Conservation (phyloP, 2,888 invertebrate genomes). For the Phorcus lineatus region DNA sequence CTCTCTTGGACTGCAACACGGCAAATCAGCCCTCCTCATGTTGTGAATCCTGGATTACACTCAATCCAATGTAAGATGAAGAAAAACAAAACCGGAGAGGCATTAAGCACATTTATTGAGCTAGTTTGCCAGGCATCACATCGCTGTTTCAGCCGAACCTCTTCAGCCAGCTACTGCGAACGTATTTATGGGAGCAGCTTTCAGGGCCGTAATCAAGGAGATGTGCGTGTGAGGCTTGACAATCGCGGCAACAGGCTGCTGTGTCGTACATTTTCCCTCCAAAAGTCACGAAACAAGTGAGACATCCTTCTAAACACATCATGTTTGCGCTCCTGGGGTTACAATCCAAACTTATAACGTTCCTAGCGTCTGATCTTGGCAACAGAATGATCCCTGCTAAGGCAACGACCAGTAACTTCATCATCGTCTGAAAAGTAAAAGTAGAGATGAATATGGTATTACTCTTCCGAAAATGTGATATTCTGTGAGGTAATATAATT, state of each 20-base stretch:
- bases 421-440: not conserved
- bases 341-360: constrained; percentile 33
- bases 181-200: constrained; percentile 39
- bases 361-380: not conserved
- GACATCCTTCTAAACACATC: constrained; percentile 42
- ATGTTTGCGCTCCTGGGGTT: constrained; percentile 38
- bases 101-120: constrained; percentile 14
- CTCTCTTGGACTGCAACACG: no score
- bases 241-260: constrained; percentile 44
- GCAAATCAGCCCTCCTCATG: no score
- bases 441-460: no score
- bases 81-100: not conserved
- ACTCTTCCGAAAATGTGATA: no score
- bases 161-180: constrained; percentile 43
- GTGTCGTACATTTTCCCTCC: constrained; percentile 43
- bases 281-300: constrained; percentile 41
- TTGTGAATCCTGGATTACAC: no score
- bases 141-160: constrained; percentile 21
- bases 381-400: not conserved
- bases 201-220: constrained; percentile 45
- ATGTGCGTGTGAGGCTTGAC: constrained; percentile 33
- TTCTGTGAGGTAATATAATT: no score
- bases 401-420: not conserved
- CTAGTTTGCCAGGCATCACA: not conserved
- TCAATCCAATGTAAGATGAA: no score